These are phyloP conservation scores for Acronicta leporina DNA, from an alignment of 2,888 invertebrate genomes.

Conservation along the genomic window DNA sequence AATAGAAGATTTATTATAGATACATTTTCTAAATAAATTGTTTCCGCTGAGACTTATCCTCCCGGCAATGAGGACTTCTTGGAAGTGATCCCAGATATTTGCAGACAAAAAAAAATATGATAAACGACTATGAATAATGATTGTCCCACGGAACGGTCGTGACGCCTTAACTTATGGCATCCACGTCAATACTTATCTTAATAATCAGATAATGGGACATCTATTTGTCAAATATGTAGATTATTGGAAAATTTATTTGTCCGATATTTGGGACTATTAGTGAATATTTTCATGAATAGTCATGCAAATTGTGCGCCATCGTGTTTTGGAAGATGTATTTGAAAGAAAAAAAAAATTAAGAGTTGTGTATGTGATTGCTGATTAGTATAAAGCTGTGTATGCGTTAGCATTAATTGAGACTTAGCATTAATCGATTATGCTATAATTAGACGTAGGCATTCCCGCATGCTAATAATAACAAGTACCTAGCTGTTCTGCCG, in stretches of 20 bases:
- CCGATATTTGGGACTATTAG: neutral
- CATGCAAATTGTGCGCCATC: too few species aligned
- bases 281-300: too few species aligned
- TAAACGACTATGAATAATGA: conserved; percentile 56
- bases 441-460: too few species aligned
- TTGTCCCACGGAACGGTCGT: conserved; percentile 32
- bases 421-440: too few species aligned
- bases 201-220: conserved; percentile 28
- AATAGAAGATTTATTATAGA: too few species aligned
- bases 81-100: conserved; percentile 58
- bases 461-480: too few species aligned
- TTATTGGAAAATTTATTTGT: conserved; percentile 9
- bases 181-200: conserved; percentile 37
- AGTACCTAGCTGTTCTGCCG: too few species aligned
- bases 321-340: too few species aligned
- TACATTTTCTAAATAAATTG: conserved; percentile 19
- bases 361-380: too few species aligned
- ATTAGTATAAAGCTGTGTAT: too few species aligned
- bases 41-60: conserved; percentile 34
- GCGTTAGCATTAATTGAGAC: too few species aligned
- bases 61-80: conserved; percentile 45
- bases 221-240: conserved; percentile 1
- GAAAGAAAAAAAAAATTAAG: too few species aligned
- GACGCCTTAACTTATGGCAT: conserved; percentile 41
- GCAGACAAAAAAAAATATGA: conserved; percentile 62